These are phyloP conservation scores for Chlorodrepanis virens DNA, from an alignment of 2,113 vertebrate species.

Conservation along the genomic window DNA sequence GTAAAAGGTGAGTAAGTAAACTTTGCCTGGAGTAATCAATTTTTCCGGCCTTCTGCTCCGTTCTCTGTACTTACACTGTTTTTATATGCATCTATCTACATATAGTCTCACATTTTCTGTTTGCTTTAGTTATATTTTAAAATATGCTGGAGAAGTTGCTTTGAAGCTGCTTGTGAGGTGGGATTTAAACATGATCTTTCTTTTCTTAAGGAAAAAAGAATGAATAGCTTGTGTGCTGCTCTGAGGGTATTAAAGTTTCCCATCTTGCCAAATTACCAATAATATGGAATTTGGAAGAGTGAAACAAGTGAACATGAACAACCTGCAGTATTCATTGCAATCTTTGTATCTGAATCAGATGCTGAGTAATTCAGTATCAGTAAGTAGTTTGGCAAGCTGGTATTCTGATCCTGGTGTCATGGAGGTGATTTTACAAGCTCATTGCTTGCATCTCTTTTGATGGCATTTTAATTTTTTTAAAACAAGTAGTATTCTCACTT, in stretches of 20 bases:
- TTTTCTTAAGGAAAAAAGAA: neutral
- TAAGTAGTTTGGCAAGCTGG: neutral
- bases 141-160: neutral
- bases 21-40: neutral
- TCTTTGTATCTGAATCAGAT: neutral
- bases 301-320: neutral
- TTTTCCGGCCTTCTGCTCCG: constrained; percentile 1
- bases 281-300: neutral
- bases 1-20: constrained; percentile 32
- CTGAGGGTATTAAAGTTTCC: neutral
- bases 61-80: neutral
- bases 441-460: neutral
- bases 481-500: neutral
- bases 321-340: neutral
- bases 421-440: neutral
- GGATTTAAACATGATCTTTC: neutral
- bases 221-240: neutral
- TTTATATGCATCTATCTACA: neutral
- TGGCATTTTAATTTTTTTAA: neutral
- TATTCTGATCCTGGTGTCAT: neutral
- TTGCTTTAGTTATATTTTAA: neutral
- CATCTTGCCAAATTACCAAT: neutral
- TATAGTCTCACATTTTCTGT: neutral
- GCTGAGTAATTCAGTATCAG: neutral
- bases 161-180: neutral